Percentiles rank a stretch among this genome's conserved stretches.
phyloP scores from a whole-genome alignment of 2,797 vertebrate genomes.

The Cottoperca gobio region DNA sequence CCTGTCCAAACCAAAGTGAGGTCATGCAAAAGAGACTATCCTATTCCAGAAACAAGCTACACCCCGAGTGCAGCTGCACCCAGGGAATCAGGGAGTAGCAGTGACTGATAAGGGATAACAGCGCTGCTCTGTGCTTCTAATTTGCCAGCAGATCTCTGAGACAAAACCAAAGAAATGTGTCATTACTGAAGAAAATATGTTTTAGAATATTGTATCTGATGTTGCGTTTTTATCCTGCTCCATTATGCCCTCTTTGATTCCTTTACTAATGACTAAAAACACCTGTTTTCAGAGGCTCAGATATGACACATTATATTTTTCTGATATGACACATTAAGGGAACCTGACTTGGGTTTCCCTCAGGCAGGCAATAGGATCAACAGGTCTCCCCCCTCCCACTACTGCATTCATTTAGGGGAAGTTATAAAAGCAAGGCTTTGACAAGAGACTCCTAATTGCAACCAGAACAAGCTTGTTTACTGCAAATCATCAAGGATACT shows the following conservation, averaged over 20 bases:
- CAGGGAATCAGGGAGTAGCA: constrained; percentile 22
- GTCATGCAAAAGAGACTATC: constrained; percentile 34
- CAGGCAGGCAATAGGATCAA: constrained; percentile 6
- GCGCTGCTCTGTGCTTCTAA: constrained; percentile 6
- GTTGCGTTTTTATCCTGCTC: background rate
- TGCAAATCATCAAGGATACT: constrained; percentile 54
- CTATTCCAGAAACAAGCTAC: constrained; percentile 37
- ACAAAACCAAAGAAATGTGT: background rate
- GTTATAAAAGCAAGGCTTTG: constrained; percentile 64
- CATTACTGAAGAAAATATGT: background rate
- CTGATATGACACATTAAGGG: constrained; percentile 6
- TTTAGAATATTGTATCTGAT: background rate
- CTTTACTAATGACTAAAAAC: constrained; percentile 13
- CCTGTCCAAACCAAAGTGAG: constrained; percentile 28
- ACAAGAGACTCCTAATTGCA: constrained; percentile 68
- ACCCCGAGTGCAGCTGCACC: constrained; percentile 48
- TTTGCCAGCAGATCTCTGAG: constrained; percentile 17
- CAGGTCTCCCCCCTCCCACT: constrained; percentile 15
- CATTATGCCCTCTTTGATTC: background rate
- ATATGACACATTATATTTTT: too few species aligned
- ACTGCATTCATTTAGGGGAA: constrained; percentile 57
- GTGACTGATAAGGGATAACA: constrained; percentile 35
- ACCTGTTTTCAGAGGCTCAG: constrained; percentile 12
- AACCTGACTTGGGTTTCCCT: constrained; percentile 31
- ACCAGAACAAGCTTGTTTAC: constrained; percentile 73